Evolutionary conservation across 2,113 vertebrate species (phyloP), one percentile per base, ranked within the genome.

Genomic region (Oenanthe oenanthe): DNA sequence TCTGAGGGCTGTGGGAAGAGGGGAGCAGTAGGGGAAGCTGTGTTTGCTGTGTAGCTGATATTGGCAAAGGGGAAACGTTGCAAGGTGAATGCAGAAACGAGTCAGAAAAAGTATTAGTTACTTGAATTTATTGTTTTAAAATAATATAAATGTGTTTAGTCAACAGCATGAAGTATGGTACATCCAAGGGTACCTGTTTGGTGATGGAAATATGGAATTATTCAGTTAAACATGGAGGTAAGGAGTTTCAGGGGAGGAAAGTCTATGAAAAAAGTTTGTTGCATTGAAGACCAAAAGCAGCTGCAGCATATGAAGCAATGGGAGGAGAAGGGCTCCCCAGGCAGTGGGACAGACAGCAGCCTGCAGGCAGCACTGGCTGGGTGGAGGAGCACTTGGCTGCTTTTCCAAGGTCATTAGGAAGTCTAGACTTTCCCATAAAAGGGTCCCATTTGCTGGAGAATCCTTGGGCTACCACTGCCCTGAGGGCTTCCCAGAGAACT

Each of bases 401-500:
- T 85, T 85, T 94, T 75, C 93, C 81, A 74, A 78, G 87, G 81
- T 89, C 84, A 79, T 94, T 95, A 95, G 93, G 60, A 89, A 95
- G 93, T 96, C 95, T 96, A 97, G 94, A 95, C 94, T 96, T 85
- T 89, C 82, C 71, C 71, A 83, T 89, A 76, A 95, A 95, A 89
- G 62, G 77, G 62, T 93, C 78, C 42, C 62, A 61, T 94, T 93
- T 94, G 67, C 54, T 70, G 71, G 40, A 88, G 87, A 87, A 94
- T 95, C 94, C 85, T 94, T 94, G 85, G 87, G 81, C 87, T 96
- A 87, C 67, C 63, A 60, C 17, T 1, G 1, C 67, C 88, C 79
- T 34, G 57, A 87, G 76, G 96, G 68, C 47, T 85, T 92, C 43
- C 26, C 26, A 17, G 73, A 47, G 51, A 75, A 16, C 2, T 9